Conservation (phyloP, 2,113 vertebrate genomes). For the Phrynosoma blainvillii region DNA sequence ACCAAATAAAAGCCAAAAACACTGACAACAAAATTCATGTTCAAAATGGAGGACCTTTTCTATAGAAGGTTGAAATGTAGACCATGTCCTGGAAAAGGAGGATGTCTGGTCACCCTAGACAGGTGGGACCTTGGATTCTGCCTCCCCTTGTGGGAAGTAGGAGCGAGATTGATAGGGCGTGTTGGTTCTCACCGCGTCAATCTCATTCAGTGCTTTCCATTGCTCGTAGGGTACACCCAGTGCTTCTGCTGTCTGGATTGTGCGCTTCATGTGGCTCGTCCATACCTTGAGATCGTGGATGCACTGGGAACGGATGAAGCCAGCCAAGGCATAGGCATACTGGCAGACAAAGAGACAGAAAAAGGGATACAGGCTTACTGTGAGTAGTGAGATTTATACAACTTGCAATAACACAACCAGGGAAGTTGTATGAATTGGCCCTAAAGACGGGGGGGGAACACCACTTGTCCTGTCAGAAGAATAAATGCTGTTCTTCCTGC, state of each 20-base stretch:
- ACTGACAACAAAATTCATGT: too few species aligned
- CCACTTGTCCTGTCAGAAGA: background rate
- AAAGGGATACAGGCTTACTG: background rate
- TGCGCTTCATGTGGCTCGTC: slow-evolving; percentile 94
- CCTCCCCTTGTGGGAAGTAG: background rate
- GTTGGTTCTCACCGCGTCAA: slow-evolving; percentile 85
- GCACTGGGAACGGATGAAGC: slow-evolving; percentile 83
- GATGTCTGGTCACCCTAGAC: too few species aligned
- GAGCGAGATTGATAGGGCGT: background rate
- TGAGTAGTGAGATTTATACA: background rate
- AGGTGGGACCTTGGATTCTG: background rate
- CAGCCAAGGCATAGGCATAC: slow-evolving; percentile 82
- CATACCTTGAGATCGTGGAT: slow-evolving; percentile 90
- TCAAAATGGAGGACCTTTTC: too few species aligned
- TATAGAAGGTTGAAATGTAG: background rate
- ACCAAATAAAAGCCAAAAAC: too few species aligned
- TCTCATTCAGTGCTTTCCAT: slow-evolving; percentile 95
- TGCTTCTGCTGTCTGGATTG: slow-evolving; percentile 90
- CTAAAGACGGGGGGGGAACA: too few species aligned
- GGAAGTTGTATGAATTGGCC: background rate
- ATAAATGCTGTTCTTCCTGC: background rate
- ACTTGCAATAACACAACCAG: background rate
- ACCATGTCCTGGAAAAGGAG: too few species aligned
- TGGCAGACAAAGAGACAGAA: slow-evolving; percentile 52
- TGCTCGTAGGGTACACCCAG: slow-evolving; percentile 88